These are phyloP conservation scores for Cichlasoma orientale DNA, from an alignment of 2,797 vertebrate genomes.

Conservation along the genomic window DNA sequence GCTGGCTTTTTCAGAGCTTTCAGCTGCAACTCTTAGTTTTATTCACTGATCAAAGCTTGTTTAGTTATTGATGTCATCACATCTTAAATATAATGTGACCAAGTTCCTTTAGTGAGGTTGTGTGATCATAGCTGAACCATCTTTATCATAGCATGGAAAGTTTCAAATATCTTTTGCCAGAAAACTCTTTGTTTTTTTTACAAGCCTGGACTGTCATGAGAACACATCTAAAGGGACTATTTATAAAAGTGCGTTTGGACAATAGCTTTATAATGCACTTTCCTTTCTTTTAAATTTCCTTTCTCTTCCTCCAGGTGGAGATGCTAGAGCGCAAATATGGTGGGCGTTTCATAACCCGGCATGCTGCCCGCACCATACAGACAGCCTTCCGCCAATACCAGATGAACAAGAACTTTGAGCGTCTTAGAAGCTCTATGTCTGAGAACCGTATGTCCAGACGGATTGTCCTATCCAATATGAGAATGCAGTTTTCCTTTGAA, in stretches of 20 bases:
- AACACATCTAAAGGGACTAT: background rate
- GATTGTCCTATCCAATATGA: constrained; percentile 98
- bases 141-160: background rate
- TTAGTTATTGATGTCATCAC: background rate
- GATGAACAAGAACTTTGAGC: constrained; percentile 99
- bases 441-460: constrained; percentile 98
- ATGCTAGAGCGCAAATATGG: constrained; percentile 99
- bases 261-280: background rate
- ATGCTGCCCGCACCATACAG: constrained; percentile 97
- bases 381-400: constrained; percentile 99
- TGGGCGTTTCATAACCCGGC: constrained; percentile 96
- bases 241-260: background rate
- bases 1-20: background rate
- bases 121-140: background rate
- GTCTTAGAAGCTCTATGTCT: constrained; percentile 97
- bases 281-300: background rate
- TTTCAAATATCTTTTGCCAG: background rate
- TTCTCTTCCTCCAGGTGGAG: constrained; percentile 86
- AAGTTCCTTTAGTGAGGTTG: background rate
- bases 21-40: background rate
- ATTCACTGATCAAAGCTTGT: background rate
- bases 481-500: constrained; percentile 99
- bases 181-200: background rate
- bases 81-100: background rate
- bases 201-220: background rate